Evolutionary conservation across 1,140 invertebrate genomes (phyloP).

Genomic region (Caenorhabditis inopinata): DNA sequence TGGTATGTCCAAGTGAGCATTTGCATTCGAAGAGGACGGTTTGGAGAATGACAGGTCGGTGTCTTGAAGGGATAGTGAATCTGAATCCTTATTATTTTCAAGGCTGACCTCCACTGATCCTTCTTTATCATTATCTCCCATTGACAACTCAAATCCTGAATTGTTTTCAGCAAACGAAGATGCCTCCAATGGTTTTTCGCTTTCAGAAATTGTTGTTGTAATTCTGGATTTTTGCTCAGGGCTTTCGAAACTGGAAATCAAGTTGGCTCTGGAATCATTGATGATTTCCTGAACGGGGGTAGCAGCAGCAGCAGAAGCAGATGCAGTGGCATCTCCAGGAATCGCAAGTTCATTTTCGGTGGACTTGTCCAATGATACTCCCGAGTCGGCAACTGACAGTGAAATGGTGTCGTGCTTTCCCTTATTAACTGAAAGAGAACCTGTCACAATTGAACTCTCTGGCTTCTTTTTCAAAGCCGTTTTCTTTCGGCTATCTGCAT

Average conservation of each 20-base stretch:
- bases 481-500: background rate
- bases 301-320: background rate
- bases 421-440: background rate
- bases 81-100: background rate
- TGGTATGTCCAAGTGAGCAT: background rate
- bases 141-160: background rate
- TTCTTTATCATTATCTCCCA: background rate
- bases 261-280: background rate
- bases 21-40: background rate
- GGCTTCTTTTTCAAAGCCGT: background rate
- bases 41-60: background rate
- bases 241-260: constrained; percentile 5
- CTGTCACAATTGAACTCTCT: background rate
- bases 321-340: background rate
- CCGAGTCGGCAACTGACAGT: constrained; percentile 8
- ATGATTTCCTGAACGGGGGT: background rate
- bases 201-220: background rate
- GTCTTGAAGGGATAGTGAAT: background rate
- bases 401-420: background rate
- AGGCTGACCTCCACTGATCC: background rate
- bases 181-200: background rate
- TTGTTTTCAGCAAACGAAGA: constrained; percentile 4
- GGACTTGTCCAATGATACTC: background rate
- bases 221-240: background rate
- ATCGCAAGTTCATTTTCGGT: background rate